phyloP scores from a whole-genome alignment of 1,140 invertebrate species.

The Nixonia krombeini region DNA sequence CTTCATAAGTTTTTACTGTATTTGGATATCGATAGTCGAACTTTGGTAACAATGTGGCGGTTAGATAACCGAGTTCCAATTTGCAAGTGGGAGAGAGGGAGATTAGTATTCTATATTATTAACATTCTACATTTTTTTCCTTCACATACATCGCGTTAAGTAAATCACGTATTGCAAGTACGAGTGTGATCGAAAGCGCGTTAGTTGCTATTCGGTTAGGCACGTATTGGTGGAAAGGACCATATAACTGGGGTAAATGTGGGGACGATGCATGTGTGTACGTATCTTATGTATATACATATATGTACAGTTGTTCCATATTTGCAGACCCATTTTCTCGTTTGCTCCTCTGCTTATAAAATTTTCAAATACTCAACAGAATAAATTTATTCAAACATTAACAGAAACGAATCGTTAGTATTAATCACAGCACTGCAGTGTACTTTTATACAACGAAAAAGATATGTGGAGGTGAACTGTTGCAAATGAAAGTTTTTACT shows the following conservation, averaged over 20 bases:
- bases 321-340: slow-evolving; percentile 29
- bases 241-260: slow-evolving; percentile 25
- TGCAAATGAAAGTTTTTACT: not conserved
- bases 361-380: slow-evolving; percentile 12
- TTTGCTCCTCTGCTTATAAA: slow-evolving; percentile 2
- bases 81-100: no score
- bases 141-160: no score
- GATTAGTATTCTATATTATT: no score
- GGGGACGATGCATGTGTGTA: slow-evolving; percentile 21
- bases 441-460: no score
- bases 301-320: slow-evolving; percentile 43
- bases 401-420: no score
- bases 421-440: no score
- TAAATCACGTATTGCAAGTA: slow-evolving; percentile 5
- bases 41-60: no score
- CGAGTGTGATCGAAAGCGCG: slow-evolving; percentile 16
- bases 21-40: no score
- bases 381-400: not conserved
- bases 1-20: no score
- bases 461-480: no score
- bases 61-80: no score
- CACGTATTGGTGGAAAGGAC: slow-evolving; percentile 40
- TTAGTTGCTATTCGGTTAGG: slow-evolving; percentile 37
- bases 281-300: slow-evolving; percentile 26
- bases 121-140: no score